Base-by-base conservation (phyloP, 2,888 invertebrate species). In the Acleris emargana region DNA sequence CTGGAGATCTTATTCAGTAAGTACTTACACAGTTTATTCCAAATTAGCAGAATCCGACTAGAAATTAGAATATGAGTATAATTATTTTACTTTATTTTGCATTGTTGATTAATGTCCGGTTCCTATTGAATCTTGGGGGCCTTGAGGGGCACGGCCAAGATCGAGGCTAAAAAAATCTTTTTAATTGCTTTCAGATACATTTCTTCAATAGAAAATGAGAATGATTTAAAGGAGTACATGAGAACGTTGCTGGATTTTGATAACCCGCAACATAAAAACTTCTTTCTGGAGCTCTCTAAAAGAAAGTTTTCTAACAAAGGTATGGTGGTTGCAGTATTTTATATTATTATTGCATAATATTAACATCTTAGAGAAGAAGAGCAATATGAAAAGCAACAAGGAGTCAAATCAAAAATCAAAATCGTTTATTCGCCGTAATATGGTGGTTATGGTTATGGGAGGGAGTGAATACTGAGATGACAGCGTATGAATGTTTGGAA, bases 181-280 rank as follows among this genome's bases (percentile, higher is more conserved):
- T 20, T 4, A 13, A 62, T 69, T 68, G 71, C 68, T 89, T 91
- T 54, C 82, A 97, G 97, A 43, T 96, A 95, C 73, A 94, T 98
- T 43, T 78, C 94, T 67, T 93, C 94, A 17, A 96, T 98, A 73
- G 94, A 95, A 75, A 94, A 94, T 76, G 94, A 94, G 62, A 89
- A 92, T 67, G 97, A 97, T 76, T 91, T 97, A 55, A 95, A 96
- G 73, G 96, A 96, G 67, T 97, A 97, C 76, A 95, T 97, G 86
- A 94, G 93, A 73, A 95, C 95, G 57, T 88, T 98, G 54, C 80
- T 98, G 1, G 95, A 97, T 82, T 94, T 93, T 69, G 94, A 93
- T 59, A 94, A 95, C 73, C 87, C 94, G 5, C 93, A 94, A 64
- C 96, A 97, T 78, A 93, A 94, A 66, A 88, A 93, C 55, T 96